These are phyloP conservation scores for Mesitornis unicolor DNA, from an alignment of 2,113 vertebrate species.

Conservation along the genomic window DNA sequence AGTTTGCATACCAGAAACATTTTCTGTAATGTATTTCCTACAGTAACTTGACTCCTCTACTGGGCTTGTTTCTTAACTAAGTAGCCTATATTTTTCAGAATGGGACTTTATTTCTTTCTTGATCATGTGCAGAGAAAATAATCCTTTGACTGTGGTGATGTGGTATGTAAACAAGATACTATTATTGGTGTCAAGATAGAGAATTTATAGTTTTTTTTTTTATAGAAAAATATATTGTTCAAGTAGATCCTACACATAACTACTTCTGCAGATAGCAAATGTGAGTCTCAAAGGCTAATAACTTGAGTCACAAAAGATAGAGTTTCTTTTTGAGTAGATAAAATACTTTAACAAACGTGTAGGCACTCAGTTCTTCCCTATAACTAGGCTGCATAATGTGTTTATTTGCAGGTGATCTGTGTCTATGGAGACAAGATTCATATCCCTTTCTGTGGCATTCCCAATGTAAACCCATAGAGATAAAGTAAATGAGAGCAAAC, in stretches of 20 bases:
- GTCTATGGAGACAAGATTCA: neutral
- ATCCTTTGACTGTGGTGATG: neutral
- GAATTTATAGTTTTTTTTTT: neutral
- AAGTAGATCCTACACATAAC: neutral
- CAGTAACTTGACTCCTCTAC: neutral
- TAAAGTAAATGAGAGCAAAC: neutral
- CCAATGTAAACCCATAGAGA: neutral
- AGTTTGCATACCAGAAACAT: rapidly evolving
- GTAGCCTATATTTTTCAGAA: neutral
- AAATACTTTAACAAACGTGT: neutral
- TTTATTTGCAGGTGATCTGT: neutral
- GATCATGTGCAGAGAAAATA: neutral
- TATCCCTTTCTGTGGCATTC: neutral
- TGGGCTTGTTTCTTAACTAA: neutral
- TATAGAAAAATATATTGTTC: neutral
- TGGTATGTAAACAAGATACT: neutral
- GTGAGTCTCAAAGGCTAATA: neutral
- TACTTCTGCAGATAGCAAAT: neutral
- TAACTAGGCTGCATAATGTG: neutral
- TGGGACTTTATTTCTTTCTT: neutral
- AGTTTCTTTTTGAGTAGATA: neutral
- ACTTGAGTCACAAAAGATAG: neutral
- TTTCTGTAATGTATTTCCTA: neutral
- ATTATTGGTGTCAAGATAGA: neutral
- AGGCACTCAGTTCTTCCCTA: neutral